These are phyloP conservation scores for Drosophila tanythrix DNA, from an alignment of 2,888 invertebrate genomes.

Conservation along the genomic window DNA sequence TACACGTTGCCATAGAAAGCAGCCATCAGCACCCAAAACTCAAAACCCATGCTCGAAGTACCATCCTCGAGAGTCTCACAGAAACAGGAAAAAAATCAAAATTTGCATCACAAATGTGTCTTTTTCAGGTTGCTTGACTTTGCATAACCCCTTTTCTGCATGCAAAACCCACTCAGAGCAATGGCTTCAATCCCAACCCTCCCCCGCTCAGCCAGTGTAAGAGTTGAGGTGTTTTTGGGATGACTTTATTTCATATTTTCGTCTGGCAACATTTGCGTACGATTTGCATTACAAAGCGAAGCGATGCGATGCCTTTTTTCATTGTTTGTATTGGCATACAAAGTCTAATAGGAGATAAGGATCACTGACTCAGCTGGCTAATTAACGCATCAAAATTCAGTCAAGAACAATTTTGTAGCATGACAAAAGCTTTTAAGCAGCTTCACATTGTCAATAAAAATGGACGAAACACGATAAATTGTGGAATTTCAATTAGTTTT, in stretches of 20 bases:
- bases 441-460: not conserved
- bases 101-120: conserved; percentile 80
- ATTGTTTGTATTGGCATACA: conserved; percentile 38
- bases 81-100: conserved; percentile 12
- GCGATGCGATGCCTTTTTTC: conserved; percentile 38
- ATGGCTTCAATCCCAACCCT: conserved; percentile 15
- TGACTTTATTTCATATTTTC: conserved; percentile 74
- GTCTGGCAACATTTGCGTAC: conserved; percentile 68
- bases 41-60: conserved; percentile 8
- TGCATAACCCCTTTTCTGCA: conserved; percentile 77
- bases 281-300: conserved; percentile 75
- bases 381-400: conserved; percentile 39
- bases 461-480: not conserved
- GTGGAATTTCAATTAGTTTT: conserved; percentile 46
- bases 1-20: conserved; percentile 73
- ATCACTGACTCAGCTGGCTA: conserved; percentile 39
- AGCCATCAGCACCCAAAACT: conserved; percentile 26
- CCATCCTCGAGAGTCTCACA: conserved; percentile 41
- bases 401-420: conserved; percentile 13
- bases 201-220: not conserved
- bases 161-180: conserved; percentile 54
- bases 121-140: conserved; percentile 81
- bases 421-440: conserved; percentile 14
- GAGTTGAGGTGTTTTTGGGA: conserved; percentile 20
- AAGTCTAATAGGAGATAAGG: conserved; percentile 25